These are phyloP conservation scores for Malthinus seriepunctatus DNA, from an alignment of 2,888 invertebrate genomes.

Conservation along the genomic window DNA sequence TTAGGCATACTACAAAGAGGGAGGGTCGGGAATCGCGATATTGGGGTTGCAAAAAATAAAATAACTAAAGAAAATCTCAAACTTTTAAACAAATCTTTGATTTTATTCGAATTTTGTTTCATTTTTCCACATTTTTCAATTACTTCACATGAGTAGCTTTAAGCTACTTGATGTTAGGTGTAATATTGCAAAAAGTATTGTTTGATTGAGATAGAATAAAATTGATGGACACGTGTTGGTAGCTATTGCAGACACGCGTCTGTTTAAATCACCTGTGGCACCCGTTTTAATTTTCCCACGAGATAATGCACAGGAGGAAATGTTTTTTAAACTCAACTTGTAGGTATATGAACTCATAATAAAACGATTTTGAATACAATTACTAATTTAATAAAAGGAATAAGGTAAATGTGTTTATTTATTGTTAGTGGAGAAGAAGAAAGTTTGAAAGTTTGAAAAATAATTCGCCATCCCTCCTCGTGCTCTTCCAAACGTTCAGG, in stretches of 20 bases:
- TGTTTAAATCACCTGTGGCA: slow-evolving; percentile 28
- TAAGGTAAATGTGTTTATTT: no score
- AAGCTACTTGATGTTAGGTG: slow-evolving; percentile 4
- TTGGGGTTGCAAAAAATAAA: no score
- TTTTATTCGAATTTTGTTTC: no score
- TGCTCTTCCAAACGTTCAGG: no score
- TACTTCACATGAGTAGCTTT: no score
- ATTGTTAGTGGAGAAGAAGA: no score
- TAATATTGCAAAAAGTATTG: slow-evolving; percentile 22
- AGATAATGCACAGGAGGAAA: slow-evolving; percentile 16
- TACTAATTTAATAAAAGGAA: no score
- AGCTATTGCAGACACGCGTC: slow-evolving; percentile 26
- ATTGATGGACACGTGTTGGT: slow-evolving; percentile 29
- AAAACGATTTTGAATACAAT: neutral
- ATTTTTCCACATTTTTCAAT: no score
- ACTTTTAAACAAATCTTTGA: no score
- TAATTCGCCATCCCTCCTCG: no score
- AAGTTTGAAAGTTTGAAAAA: no score
- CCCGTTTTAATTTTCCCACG: slow-evolving; percentile 27
- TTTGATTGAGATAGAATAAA: slow-evolving; percentile 23
- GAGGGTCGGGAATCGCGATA: slow-evolving; percentile 5
- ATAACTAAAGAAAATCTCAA: no score
- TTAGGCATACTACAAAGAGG: slow-evolving; percentile 25
- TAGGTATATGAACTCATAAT: neutral
- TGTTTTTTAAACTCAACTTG: neutral